Evolutionary conservation across 2,113 vertebrate species (phyloP).

Genomic region (Rhegmatorhina hoffmannsi): DNA sequence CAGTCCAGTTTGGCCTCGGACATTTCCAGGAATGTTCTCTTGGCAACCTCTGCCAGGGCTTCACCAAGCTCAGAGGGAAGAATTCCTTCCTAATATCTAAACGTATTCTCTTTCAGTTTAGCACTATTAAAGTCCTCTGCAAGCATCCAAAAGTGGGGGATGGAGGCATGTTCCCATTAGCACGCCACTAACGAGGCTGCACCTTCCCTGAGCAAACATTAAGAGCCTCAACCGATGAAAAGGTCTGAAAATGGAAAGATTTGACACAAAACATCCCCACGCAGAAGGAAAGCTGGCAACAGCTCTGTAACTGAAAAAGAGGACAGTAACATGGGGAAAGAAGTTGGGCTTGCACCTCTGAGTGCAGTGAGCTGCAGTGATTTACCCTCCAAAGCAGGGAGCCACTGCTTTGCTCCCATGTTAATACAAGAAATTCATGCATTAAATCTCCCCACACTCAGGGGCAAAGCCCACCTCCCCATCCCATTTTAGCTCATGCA

Average conservation of each 20-base stretch:
- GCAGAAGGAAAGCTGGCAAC: accelerated
- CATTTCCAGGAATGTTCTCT: not conserved
- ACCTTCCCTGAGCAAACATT: not conserved
- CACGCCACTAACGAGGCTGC: accelerated
- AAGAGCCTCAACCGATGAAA: not conserved
- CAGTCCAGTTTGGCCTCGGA: accelerated
- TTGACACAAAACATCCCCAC: not conserved
- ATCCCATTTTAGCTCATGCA: not conserved
- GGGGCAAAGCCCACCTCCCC: not conserved
- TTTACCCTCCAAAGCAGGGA: not conserved
- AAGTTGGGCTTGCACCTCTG: not conserved
- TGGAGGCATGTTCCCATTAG: accelerated
- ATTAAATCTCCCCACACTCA: not conserved
- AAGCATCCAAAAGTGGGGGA: not conserved
- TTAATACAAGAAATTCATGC: not conserved
- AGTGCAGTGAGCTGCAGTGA: not conserved
- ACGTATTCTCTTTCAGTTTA: not conserved
- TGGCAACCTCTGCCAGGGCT: not conserved
- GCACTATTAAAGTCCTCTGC: accelerated
- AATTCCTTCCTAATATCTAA: not conserved
- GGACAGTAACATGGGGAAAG: accelerated
- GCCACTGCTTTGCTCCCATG: not conserved
- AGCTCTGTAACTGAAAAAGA: accelerated
- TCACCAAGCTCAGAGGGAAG: accelerated
- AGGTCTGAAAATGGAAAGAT: not conserved